phyloP scores from a whole-genome alignment of 2,888 invertebrate species.

The Meghimatium bilineatum region DNA sequence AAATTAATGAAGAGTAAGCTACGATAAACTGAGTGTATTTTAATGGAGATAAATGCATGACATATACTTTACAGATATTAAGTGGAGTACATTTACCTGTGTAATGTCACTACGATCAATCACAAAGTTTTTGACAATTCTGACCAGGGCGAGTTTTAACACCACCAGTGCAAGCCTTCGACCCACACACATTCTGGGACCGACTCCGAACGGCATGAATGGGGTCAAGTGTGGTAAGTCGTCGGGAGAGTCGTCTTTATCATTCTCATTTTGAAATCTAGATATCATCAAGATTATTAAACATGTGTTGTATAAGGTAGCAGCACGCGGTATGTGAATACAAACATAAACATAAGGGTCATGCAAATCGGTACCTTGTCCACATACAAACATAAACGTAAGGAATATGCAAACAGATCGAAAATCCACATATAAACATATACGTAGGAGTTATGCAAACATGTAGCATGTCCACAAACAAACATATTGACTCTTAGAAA shows the following conservation, averaged over 20 bases:
- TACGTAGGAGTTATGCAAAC: too few relatives aligned
- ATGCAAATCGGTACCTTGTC: background rate
- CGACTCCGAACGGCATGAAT: slow-evolving; percentile 61
- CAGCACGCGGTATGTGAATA: too few relatives aligned
- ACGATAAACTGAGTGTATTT: too few relatives aligned
- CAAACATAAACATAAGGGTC: too few relatives aligned
- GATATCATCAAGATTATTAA: background rate
- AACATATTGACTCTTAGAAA: too few relatives aligned
- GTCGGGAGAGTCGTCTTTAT: background rate
- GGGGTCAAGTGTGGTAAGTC: background rate
- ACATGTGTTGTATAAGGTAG: too few relatives aligned
- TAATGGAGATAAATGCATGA: too few relatives aligned
- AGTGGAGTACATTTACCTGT: slow-evolving; percentile 57
- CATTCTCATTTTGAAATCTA: slow-evolving; percentile 3
- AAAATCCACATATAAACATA: too few relatives aligned
- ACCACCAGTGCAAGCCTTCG: slow-evolving; percentile 56
- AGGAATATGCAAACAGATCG: too few relatives aligned
- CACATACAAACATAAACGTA: background rate
- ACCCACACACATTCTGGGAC: slow-evolving; percentile 65
- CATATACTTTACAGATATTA: too few relatives aligned
- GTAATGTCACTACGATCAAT: slow-evolving; percentile 54
- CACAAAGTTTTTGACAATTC: slow-evolving; percentile 56
- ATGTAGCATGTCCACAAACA: too few relatives aligned
- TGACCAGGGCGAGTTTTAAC: slow-evolving; percentile 57
- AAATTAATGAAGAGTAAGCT: too few relatives aligned